Base-by-base conservation (phyloP, 35 echinoderm and acorn worm genomes). In the Lytechinus pictus region DNA sequence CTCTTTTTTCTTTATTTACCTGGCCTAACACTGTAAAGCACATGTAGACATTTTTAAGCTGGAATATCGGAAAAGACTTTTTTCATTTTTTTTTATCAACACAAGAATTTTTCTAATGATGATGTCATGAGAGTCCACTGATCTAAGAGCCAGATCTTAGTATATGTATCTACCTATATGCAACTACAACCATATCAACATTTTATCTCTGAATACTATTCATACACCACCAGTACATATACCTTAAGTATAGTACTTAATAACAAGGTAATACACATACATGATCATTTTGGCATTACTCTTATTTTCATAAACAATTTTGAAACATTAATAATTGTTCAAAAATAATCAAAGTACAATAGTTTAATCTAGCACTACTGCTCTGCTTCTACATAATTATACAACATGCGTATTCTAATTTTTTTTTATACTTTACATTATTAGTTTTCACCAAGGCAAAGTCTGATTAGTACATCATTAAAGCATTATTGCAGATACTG, bases 221-320 rank as follows among this genome's bases (percentile, higher is more conserved):
- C 19, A n/a, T 79, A 5, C 24, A 79, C 61, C 14, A 71, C 16
- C 4, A 79, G n/a, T 24, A 79, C 66, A 79, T 24, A n/a, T n/a
- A n/a, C n/a, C n/a, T n/a, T n/a, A 44, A 44, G 33, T 44, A 44
- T 44, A 44, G 33, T 44, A 44, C 33, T 44, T 44, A 44, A 2
- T 44, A 44, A 44, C 33, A 44, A 44, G 33, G 33, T 44, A 44
- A 44, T 79, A 79, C 66, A 79, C 6, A 24, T 27, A 79, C 66
- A 79, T 79, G 66, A 79, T 79, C 66, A n/a, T 79, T 79, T 79
- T 79, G 66, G 66, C 66, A 79, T 79, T 79, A 79, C 66, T n/a
- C 66, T 27, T 13, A 44, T 10, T 24, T 24, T 79, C 21, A 79
- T 79, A 79, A 79, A 79, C 21, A n/a, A 79, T 79, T 79, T 79